Conservation (phyloP, 2,888 invertebrate genomes). For the Drosophila hamatofila region DNA sequence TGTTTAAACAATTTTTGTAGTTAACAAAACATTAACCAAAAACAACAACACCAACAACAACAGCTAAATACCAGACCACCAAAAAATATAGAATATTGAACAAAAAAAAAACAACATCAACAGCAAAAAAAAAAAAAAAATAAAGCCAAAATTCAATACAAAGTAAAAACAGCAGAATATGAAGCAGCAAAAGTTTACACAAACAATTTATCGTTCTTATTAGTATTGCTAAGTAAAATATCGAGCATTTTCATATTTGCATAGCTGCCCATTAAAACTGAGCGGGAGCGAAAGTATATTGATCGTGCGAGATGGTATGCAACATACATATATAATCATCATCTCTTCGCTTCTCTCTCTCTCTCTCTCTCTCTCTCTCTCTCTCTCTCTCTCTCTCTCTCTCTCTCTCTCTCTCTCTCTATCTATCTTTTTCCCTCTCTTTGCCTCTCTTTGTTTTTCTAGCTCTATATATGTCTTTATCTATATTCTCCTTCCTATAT, state of each 20-base stretch:
- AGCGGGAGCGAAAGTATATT: background rate
- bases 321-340: too few species aligned
- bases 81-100: slow-evolving; percentile 9
- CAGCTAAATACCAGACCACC: slow-evolving; percentile 5
- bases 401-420: too few species aligned
- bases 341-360: too few species aligned
- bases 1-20: slow-evolving; percentile 61
- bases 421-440: too few species aligned
- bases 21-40: slow-evolving; percentile 40
- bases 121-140: too few species aligned
- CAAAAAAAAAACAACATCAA: background rate
- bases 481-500: too few species aligned
- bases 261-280: background rate
- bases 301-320: background rate
- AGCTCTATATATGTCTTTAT: too few species aligned
- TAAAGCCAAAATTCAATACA: slow-evolving; percentile 2
- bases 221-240: slow-evolving; percentile 72
- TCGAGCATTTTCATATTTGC: slow-evolving; percentile 37
- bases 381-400: too few species aligned
- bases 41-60: slow-evolving; percentile 1
- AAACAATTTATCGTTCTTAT: slow-evolving; percentile 64
- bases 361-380: too few species aligned
- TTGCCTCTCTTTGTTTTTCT: too few species aligned
- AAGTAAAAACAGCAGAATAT: background rate
- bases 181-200: slow-evolving; percentile 11